Evolutionary conservation across 2,113 vertebrate genomes (phyloP).

Genomic region (Nothobranchius furzeri): DNA sequence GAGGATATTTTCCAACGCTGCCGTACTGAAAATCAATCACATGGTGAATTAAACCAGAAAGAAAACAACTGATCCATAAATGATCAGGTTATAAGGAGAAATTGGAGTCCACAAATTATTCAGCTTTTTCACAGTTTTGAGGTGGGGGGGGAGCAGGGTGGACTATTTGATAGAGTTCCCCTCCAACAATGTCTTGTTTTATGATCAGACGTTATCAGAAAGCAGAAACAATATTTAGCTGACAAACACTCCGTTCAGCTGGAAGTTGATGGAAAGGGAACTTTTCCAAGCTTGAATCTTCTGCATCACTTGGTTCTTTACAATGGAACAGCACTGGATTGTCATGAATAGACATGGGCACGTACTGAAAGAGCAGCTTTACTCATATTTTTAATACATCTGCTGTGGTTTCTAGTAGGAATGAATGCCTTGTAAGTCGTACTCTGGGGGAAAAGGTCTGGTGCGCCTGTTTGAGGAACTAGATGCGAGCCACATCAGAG

Average conservation of each 20-base stretch:
- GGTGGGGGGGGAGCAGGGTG: constrained; percentile 61
- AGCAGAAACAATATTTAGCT: constrained; percentile 34
- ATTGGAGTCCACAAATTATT: constrained; percentile 76
- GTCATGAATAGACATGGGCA: too few species aligned
- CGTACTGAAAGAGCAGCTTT: too few species aligned
- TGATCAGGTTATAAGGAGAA: constrained; percentile 83
- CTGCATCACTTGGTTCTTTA: constrained; percentile 6
- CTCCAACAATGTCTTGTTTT: constrained; percentile 36
- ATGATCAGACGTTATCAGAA: constrained; percentile 27
- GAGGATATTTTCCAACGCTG: constrained; percentile 81
- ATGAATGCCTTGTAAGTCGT: too few species aligned
- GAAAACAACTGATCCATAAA: constrained; percentile 85
- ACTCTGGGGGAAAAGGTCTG: too few species aligned
- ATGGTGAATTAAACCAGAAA: constrained; percentile 88
- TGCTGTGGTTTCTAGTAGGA: too few species aligned
- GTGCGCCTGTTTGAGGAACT: too few species aligned
- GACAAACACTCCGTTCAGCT: constrained; percentile 40
- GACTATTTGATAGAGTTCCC: constrained; percentile 40
- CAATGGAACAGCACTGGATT: not conserved
- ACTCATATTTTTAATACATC: too few species aligned
- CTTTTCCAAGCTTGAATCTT: constrained; percentile 15
- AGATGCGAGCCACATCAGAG: too few species aligned
- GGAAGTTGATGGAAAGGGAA: constrained; percentile 18
- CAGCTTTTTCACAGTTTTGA: constrained; percentile 65
- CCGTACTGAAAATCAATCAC: constrained; percentile 84